Evolutionary conservation across 1,140 invertebrate genomes (phyloP), one percentile per base, ranked within the genome.

Genomic region (Drosophila littoralis): DNA sequence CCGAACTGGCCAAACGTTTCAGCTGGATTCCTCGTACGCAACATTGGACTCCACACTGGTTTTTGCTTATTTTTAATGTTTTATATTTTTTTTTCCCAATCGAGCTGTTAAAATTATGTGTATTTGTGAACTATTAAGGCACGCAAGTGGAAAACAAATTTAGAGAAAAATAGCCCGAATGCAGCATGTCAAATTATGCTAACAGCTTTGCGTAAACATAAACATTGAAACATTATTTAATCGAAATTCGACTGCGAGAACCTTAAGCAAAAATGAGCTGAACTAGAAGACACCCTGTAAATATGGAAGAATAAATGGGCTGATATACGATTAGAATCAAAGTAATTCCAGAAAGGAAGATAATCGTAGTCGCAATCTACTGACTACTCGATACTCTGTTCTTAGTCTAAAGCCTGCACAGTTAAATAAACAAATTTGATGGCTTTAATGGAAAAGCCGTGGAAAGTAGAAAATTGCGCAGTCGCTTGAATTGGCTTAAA

Each of bases 131-230:
- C 51, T 55, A 58, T 80, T 81, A 59, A 48, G 48, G 22, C 65
- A 72, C 45, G 79, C 58, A 77, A 60, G n/a, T 33, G 9, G 51
- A 52, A 64, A 77, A 63, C 32, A 55, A 66, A 43, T 17, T 6
- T n/a, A 22, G 54, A 42, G 15, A 55, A 59, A 72, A 66, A 55
- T 33, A 9, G 17, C 63, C 32, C 10, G 46, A 57, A 59, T 55
- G 38, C 36, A 60, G 32, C 43, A 46, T 69, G 50, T 69, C 57
- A 61, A 68, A 74, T 69, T 74, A 69, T 61, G 71, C 33, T 48
- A 61, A 64, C 65, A 74, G n/a, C 35, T 51, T 17, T 59, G 38
- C 46, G 54, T 67, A 60, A 67, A 73, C 48, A 67, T 52, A 45
- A 70, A 70, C 13, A 50, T 42, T 32, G 28, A 35, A 66, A 54